A percentile compares a stretch with the other conserved stretches of the same genome.
Evolutionary conservation across 2,113 vertebrate species (phyloP).

Genomic region (Percopsis transmontana): DNA sequence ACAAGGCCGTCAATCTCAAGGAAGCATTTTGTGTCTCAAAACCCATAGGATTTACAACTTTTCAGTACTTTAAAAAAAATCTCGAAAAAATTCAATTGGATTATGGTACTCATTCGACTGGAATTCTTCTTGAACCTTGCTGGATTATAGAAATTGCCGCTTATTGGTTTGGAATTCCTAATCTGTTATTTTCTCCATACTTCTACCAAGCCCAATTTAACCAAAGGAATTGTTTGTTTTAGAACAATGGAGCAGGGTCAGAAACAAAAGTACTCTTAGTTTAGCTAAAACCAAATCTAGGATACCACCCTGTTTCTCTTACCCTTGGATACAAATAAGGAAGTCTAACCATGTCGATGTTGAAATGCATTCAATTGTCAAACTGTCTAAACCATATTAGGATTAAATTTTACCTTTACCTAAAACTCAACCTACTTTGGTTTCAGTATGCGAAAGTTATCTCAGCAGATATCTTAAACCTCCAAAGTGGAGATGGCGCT

Average conservation of each 20-base stretch:
- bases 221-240: not conserved
- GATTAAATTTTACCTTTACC: too few relatives aligned
- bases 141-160: not conserved
- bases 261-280: not conserved
- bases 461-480: not conserved
- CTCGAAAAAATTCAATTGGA: not conserved
- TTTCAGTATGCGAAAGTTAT: too few relatives aligned
- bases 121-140: not conserved
- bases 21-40: constrained; percentile 42
- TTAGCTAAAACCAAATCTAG: not conserved
- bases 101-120: not conserved
- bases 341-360: too few relatives aligned
- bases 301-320: not conserved
- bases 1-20: constrained; percentile 31
- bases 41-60: constrained; percentile 5
- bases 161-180: not conserved
- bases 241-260: not conserved
- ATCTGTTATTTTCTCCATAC: not conserved
- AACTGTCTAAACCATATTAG: too few relatives aligned
- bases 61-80: not conserved
- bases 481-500: not conserved
- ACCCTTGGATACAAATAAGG: too few relatives aligned
- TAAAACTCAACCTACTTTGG: too few relatives aligned
- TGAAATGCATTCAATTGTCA: too few relatives aligned
- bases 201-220: not conserved